Conservation (phyloP, 1,140 invertebrate genomes). For the Drosophila guanche region DNA sequence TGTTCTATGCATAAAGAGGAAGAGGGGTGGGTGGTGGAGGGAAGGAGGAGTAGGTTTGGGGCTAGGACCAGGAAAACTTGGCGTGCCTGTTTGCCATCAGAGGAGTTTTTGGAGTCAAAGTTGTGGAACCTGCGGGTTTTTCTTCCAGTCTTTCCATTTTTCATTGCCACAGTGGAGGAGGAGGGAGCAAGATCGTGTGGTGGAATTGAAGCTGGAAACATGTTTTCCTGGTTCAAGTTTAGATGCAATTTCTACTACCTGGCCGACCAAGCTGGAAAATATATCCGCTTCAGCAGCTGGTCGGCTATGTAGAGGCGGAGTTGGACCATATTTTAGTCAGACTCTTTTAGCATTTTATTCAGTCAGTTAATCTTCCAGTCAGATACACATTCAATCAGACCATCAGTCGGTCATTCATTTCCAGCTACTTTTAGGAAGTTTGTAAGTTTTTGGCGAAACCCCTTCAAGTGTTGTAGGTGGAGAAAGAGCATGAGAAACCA, state of each 20-base stretch:
- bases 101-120: slow-evolving; percentile 26
- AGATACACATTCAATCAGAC: slow-evolving; percentile 9
- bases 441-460: slow-evolving; percentile 29
- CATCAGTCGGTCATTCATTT: slow-evolving; percentile 52
- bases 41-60: slow-evolving; percentile 9
- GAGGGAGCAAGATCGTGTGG: neutral
- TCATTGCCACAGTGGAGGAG: slow-evolving; percentile 53
- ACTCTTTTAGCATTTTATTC: no score
- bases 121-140: slow-evolving; percentile 52
- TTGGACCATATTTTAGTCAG: slow-evolving; percentile 30
- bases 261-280: slow-evolving; percentile 45
- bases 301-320: no score
- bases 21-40: neutral
- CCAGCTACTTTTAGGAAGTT: slow-evolving; percentile 33
- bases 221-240: slow-evolving; percentile 67
- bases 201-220: slow-evolving; percentile 49
- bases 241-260: slow-evolving; percentile 59
- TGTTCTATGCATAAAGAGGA: slow-evolving; percentile 72
- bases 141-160: slow-evolving; percentile 37
- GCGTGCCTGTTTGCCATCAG: slow-evolving; percentile 70
- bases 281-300: slow-evolving; percentile 48
- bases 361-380: slow-evolving; percentile 2
- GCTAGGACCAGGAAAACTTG: slow-evolving; percentile 58
- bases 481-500: slow-evolving; percentile 31
- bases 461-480: slow-evolving; percentile 70